A percentile compares a stretch with the other conserved stretches of the same genome.
These are phyloP conservation scores for Oscheius myriophilus DNA, from an alignment of 2,888 invertebrate genomes.

Conservation along the genomic window DNA sequence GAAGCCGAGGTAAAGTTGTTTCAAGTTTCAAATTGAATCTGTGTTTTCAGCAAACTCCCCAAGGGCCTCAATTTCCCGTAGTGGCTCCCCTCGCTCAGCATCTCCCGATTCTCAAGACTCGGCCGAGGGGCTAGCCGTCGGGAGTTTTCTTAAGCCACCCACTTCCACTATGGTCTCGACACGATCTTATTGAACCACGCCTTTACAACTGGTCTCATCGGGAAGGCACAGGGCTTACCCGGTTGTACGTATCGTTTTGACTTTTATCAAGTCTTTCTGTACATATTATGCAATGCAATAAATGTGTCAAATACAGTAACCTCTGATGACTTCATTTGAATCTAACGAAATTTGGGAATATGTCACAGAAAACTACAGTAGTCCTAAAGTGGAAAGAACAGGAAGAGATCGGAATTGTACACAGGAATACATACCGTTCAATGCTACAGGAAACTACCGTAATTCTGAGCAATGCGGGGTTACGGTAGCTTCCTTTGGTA, in stretches of 20 bases:
- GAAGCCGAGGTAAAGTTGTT: constrained; percentile 12
- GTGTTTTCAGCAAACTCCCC: constrained; percentile 27
- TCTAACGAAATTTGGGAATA: no score
- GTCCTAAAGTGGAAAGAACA: no score
- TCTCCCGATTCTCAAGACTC: constrained; percentile 30
- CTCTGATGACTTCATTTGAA: no score
- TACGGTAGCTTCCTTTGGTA: no score
- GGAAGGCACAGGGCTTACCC: constrained; percentile 5
- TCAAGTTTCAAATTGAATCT: neutral
- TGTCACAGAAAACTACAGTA: no score
- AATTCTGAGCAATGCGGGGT: no score
- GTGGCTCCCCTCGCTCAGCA: constrained; percentile 31
- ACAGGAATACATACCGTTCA: no score
- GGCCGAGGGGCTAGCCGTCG: constrained; percentile 9
- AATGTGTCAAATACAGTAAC: neutral
- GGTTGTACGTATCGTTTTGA: constrained; percentile 19
- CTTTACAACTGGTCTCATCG: constrained; percentile 14
- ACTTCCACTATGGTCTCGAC: constrained; percentile 26
- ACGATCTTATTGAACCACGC: constrained; percentile 24
- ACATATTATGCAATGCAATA: constrained; percentile 16
- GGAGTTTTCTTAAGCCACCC: constrained; percentile 31
- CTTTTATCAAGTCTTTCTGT: constrained; percentile 15
- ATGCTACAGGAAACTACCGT: no score
- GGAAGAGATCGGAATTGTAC: no score
- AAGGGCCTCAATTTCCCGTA: constrained; percentile 20